Conservation (phyloP, 2,888 invertebrate genomes). For the Nycteola revayana region DNA sequence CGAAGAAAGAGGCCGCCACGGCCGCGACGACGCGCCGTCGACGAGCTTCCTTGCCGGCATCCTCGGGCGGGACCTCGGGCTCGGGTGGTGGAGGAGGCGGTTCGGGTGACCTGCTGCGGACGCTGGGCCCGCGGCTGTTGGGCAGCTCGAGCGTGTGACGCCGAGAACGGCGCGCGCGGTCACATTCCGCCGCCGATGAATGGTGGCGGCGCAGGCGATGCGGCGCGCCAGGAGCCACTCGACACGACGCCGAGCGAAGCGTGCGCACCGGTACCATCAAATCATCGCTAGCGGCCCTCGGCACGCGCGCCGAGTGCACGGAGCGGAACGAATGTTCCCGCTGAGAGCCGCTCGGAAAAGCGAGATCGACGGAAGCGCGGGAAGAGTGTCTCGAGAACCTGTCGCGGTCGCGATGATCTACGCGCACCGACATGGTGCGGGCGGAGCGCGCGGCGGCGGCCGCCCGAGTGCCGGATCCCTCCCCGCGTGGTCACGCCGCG, state of each 20-base stretch:
- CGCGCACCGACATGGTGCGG: slow-evolving; percentile 78
- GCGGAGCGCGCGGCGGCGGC: slow-evolving; percentile 75
- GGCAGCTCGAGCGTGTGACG: slow-evolving; percentile 72
- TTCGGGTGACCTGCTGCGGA: slow-evolving; percentile 72
- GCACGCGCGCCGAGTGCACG: slow-evolving; percentile 73
- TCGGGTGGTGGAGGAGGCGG: slow-evolving; percentile 61
- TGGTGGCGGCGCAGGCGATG: slow-evolving; percentile 75
- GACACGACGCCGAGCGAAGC: slow-evolving; percentile 73
- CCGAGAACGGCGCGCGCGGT: slow-evolving; percentile 71
- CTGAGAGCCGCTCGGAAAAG: slow-evolving; percentile 65
- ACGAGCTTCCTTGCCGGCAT: slow-evolving; percentile 84
- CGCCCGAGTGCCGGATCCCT: slow-evolving; percentile 71
- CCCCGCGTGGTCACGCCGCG: slow-evolving; percentile 44
- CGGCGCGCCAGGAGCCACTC: slow-evolving; percentile 70
- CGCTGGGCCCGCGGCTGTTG: slow-evolving; percentile 70
- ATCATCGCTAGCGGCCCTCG: slow-evolving; percentile 73
- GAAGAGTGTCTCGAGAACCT: slow-evolving; percentile 77
- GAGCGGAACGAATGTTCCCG: slow-evolving; percentile 75
- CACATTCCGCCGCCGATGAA: slow-evolving; percentile 75
- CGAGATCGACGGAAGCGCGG: slow-evolving; percentile 74
- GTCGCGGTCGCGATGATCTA: slow-evolving; percentile 73
- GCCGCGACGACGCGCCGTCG: slow-evolving; percentile 87
- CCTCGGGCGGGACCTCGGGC: slow-evolving; percentile 73
- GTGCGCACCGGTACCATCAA: slow-evolving; percentile 75
- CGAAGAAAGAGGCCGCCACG: slow-evolving; percentile 87